Evolutionary conservation across 2,113 vertebrate genomes (phyloP), one percentile per base, ranked within the genome.

Genomic region (Marmota flaviventris): DNA sequence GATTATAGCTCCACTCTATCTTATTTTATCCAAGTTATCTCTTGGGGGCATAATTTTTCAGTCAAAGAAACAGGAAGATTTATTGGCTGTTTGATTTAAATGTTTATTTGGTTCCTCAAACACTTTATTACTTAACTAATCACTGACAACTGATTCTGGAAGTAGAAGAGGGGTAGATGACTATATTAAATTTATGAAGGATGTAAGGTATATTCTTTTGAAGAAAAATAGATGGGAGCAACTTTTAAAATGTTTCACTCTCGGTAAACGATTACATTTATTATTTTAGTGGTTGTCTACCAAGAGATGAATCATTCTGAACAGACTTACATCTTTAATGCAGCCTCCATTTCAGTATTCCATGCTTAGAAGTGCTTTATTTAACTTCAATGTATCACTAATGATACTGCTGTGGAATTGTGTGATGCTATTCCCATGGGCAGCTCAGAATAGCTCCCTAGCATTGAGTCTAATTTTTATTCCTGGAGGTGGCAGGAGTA

Each of bases 91-190:
- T 95, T 89, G 89, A 94, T 58, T 85, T 96, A 73, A 2, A 4
- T 92, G 56, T 89, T 86, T 91, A 73, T 25, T 96, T 96, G 65
- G 34, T 22, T 96, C 12, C 86, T 76, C 24, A 93, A 96, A 92
- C 39, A 76, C 14, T 89, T 82, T 92, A 48, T 42, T 85, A 11
- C 72, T 86, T 86, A 97, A 37, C 7, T 24, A 6, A 3, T 87
- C 93, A 63, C 45, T 91, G 86, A 17, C 39, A 89, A 53, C 37
- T 83, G 34, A 13, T 29, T 32, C 63, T 95, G 51, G 79, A 73
- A 37, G 12, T 61, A 65, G 14, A 22, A 72, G n/a, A 61, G 69
- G 12, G 1, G 20, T 61, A 4, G 5, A 32, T 51, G 45, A 89
- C 51, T 61, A 67, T 8, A 56, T 72, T 39, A 79, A 8, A 32